Base-by-base conservation (phyloP, 2,113 vertebrate species). In the Chaetorhynchus papuensis region DNA sequence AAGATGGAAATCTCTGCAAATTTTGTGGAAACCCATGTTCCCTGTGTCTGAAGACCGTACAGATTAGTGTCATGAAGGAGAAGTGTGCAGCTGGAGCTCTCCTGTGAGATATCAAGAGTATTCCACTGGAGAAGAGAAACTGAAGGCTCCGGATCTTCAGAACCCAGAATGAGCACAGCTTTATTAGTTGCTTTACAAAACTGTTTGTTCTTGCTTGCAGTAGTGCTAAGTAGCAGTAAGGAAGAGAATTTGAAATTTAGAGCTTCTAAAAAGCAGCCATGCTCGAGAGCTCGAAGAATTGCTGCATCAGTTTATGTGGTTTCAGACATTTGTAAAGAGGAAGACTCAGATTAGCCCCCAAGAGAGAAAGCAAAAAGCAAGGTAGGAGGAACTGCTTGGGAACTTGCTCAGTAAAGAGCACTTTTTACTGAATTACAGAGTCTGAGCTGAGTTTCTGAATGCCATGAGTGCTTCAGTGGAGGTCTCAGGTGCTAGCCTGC, bases 251-350 rank as follows among this genome's bases (percentile, higher is more conserved):
- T 68, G 54, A 66, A 61, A 85, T 47, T 47, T 83, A 76, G 64
- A 63, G n/a, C 91, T 83, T 68, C 94, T 89, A 35, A 63, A 93
- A 84, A 82, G 50, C 83, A 87, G 15, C 89, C 14, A 4, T 70
- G 19, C 56, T 87, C 20, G 2, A 75, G 83, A 89, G 65, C 90
- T 63, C 1, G 16, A 81, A 72, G 87, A 93, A 26, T 24, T 87
- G 37, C 68, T 80, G 23, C 80, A 9, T 66, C 80, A 63, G 26
- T 77, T 91, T 91, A 5, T 57, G 72, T 70, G 80, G 11, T 82
- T 94, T 95, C 90, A 96, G 84, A 68, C 16, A 23, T 53, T 90
- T 69, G n/a, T 87, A 49, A 33, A 75, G 91, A 95, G 69, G 93
- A 96, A 81, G 69, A 68, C 56, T 77, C 83, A 76, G 91, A 84